These are phyloP conservation scores for Pegoplata infirma DNA, from an alignment of 2,888 invertebrate genomes.

Conservation along the genomic window DNA sequence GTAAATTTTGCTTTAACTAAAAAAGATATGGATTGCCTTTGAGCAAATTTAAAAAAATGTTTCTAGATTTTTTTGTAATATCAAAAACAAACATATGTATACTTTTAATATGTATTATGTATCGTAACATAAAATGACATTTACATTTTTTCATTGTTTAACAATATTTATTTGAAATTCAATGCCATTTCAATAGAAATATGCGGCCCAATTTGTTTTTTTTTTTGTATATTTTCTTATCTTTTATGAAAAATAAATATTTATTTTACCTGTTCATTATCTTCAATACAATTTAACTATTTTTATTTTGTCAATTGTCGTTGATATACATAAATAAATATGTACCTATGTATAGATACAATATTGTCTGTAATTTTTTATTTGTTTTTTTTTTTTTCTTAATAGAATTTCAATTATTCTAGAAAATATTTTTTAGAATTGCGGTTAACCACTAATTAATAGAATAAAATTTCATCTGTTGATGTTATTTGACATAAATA, in stretches of 20 bases:
- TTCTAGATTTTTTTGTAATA: too few relatives aligned
- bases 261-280: conserved; percentile 23
- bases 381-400: too few relatives aligned
- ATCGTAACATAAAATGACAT: too few relatives aligned
- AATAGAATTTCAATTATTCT: conserved; percentile 41
- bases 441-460: conserved; percentile 75
- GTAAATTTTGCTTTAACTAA: too few relatives aligned
- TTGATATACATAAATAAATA: background rate
- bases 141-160: too few relatives aligned
- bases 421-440: conserved; percentile 66
- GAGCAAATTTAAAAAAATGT: too few relatives aligned
- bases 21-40: too few relatives aligned
- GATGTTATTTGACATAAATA: conserved; percentile 58
- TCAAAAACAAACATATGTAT: too few relatives aligned
- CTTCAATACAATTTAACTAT: conserved; percentile 2
- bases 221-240: too few relatives aligned
- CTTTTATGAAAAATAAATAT: conserved; percentile 14
- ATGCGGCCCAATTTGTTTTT: background rate
- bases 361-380: conserved; percentile 9
- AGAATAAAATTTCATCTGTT: conserved; percentile 56
- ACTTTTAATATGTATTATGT: too few relatives aligned
- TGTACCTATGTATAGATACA: background rate
- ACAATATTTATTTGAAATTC: background rate
- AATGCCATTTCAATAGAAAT: background rate
- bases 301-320: background rate